Percentiles rank a stretch among this genome's conserved stretches.
These are phyloP conservation scores for Hermodice carunculata DNA, from an alignment of 2,888 invertebrate species.

Conservation along the genomic window DNA sequence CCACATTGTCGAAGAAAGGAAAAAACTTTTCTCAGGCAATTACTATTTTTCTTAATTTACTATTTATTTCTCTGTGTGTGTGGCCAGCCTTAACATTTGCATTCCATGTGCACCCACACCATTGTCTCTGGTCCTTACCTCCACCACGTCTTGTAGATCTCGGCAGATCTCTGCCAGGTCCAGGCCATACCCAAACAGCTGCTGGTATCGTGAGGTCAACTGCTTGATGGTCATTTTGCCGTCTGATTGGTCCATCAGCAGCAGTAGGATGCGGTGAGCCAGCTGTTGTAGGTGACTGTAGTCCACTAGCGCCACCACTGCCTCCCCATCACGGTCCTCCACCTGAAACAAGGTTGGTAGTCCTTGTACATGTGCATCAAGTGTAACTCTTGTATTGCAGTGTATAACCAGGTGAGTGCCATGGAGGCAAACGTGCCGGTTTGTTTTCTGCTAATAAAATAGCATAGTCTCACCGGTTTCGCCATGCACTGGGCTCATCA, in stretches of 20 bases:
- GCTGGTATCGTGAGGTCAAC: constrained; percentile 14
- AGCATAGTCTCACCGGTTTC: no score
- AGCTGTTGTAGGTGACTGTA: constrained; percentile 72
- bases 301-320: constrained; percentile 72
- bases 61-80: no score
- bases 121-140: constrained; percentile 4
- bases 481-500: no score
- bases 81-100: no score
- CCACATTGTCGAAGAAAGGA: no score
- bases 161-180: neutral
- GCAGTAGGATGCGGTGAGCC: constrained; percentile 73
- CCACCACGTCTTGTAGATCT: constrained; percentile 18
- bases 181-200: constrained; percentile 12
- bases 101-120: neutral
- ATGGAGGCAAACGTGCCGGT: no score
- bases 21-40: no score
- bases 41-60: no score
- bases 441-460: no score
- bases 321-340: constrained; percentile 24
- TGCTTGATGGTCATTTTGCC: constrained; percentile 6
- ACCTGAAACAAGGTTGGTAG: constrained; percentile 70
- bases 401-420: no score
- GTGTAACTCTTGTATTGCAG: no score
- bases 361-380: no score
- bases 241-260: constrained; percentile 74